Base-by-base conservation (phyloP, 1,140 invertebrate genomes). In the Cryptotermes secundus region DNA sequence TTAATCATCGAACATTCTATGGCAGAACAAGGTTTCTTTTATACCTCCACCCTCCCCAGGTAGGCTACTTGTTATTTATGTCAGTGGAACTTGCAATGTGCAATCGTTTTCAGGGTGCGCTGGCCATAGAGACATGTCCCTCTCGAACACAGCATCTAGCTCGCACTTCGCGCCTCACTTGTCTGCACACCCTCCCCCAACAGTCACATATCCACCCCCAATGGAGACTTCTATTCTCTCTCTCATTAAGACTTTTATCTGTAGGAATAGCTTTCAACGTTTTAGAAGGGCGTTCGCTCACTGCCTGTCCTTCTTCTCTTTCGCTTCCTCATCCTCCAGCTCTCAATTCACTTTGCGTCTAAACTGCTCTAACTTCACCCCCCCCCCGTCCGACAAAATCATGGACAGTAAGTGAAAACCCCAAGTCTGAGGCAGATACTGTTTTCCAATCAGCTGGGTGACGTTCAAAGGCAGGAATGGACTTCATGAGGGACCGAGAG, bases 191-290 rank as follows among this genome's bases (percentile, higher is more conserved):
- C 80, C 42, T n/a, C 80, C 26, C 22, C 80, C 80, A 24, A 38
- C 35, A 72, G n/a, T 72, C 59, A 72, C 59, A 72, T 31, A 72
- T 72, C n/a, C 81, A 34, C 42, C 80, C 34, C 34, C 38, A 45
- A 16, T 34, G 80, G 35, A 81, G 35, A 45, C 82, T 53, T 65
- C 82, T 65, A 35, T 45, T 49, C 72, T 59, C 31, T n/a, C n/a
- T 42, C 83, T 83, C 83, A 83, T 83, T 79, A 83, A 83, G 53
- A 83, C 49, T 83, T 83, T 83, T 83, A 79, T 79, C 72, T 79
- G 34, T 38, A 72, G 59, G 59, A 79, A 83, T 83, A 83, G 83
- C 83, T 79, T 83, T 59, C 53, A 83, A 79, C 83, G 72, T 83
- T 83, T 49, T 72, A 72, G 59, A 72, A 72, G 59, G 59, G 59